phyloP scores from a whole-genome alignment of 2,888 invertebrate genomes.

The Catonia carolina region DNA sequence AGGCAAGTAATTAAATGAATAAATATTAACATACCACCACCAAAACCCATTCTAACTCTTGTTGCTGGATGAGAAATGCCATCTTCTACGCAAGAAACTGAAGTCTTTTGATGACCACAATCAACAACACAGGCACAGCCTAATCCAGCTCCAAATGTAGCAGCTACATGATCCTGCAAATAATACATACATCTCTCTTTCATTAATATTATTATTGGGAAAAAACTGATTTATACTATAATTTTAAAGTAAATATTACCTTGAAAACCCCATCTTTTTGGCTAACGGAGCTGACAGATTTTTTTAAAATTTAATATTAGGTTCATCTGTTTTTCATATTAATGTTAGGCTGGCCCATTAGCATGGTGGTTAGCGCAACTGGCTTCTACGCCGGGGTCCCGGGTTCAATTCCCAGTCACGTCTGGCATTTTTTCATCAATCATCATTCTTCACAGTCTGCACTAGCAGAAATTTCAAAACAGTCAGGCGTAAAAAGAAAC shows the following conservation, averaged over 20 bases:
- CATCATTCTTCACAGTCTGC: too few species aligned
- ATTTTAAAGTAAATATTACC: not conserved
- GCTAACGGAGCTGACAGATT: not conserved
- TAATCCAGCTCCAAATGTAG: constrained; percentile 76
- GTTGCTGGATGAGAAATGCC: constrained; percentile 88
- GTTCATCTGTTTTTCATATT: too few species aligned
- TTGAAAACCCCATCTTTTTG: not conserved
- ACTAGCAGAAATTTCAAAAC: too few species aligned
- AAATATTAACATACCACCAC: constrained; percentile 27
- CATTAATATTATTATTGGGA: not conserved
- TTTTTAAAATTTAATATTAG: too few species aligned
- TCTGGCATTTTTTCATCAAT: too few species aligned
- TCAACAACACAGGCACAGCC: constrained; percentile 90
- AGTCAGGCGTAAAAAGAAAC: too few species aligned
- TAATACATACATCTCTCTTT: not conserved
- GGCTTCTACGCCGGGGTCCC: too few species aligned
- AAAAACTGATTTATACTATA: not conserved
- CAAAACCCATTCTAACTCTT: constrained; percentile 46
- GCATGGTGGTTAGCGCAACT: too few species aligned
- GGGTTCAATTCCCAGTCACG: too few species aligned
- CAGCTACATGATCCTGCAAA: constrained; percentile 73
- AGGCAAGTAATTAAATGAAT: too few species aligned
- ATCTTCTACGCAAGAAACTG: constrained; percentile 94
- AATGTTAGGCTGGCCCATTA: too few species aligned
- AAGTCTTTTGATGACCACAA: constrained; percentile 92